These are phyloP conservation scores for Lineus longissimus DNA, from an alignment of 1,140 invertebrate species.

Conservation along the genomic window DNA sequence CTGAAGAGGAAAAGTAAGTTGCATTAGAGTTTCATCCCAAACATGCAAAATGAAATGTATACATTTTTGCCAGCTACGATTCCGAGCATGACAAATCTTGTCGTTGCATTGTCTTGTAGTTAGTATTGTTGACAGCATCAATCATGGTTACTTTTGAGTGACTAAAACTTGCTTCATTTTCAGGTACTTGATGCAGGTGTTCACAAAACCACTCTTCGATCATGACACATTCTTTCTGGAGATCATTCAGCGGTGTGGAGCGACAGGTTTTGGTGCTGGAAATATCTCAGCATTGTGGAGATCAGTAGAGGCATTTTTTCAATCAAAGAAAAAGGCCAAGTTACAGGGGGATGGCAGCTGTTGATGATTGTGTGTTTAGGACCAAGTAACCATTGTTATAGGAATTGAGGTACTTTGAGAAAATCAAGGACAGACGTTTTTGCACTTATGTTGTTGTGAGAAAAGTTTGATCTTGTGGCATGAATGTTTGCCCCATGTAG, in stretches of 20 bases:
- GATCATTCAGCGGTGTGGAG: slow-evolving; percentile 57
- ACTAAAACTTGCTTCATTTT: slow-evolving; percentile 7
- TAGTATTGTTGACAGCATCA: background rate
- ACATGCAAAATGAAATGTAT: background rate
- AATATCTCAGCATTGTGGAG: slow-evolving; percentile 59
- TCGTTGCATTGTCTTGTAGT: background rate
- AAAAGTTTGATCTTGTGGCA: too few relatives aligned
- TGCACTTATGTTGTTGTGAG: too few relatives aligned
- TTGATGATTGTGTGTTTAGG: too few relatives aligned
- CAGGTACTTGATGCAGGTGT: slow-evolving; percentile 60
- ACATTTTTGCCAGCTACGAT: too few relatives aligned
- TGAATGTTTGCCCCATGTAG: too few relatives aligned
- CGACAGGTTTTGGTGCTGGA: slow-evolving; percentile 58
- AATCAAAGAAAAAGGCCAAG: background rate
- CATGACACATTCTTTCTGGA: slow-evolving; percentile 60
- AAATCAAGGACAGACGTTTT: too few relatives aligned
- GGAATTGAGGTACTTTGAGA: too few relatives aligned
- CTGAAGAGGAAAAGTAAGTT: background rate
- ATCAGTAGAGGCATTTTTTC: slow-evolving; percentile 31
- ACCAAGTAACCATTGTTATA: too few relatives aligned
- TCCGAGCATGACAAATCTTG: background rate
- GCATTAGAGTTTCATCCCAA: background rate
- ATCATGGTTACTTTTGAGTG: background rate
- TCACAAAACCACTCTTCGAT: slow-evolving; percentile 57
- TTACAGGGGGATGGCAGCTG: too few relatives aligned